Evolutionary conservation across 2,797 vertebrate species (phyloP), one percentile per base, ranked within the genome.

Genomic region (Labeo calbasu): DNA sequence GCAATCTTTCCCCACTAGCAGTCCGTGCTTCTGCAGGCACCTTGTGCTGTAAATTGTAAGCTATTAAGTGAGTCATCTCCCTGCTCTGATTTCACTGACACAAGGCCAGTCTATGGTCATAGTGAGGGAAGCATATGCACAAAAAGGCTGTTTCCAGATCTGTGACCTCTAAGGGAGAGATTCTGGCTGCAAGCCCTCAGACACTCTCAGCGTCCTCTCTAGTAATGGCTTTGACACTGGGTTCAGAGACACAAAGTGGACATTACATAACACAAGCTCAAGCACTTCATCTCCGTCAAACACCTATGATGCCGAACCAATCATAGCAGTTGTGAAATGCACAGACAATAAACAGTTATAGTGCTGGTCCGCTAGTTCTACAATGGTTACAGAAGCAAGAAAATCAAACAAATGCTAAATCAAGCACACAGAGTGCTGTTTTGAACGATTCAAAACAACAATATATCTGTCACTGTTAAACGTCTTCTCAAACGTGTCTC

Each of bases 221-320:
- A 57, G 84, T 89, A 89, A 89, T 86, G 88, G 86, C 86, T 87
- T 86, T 87, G 84, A 89, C 86, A 86, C 79, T 28, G 61, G 77
- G 88, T 88, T 86, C 88, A 89, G 71, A 78, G 76, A 89, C 82
- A 87, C 82, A 89, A 87, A 81, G 82, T 46, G 68, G 76, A 87
- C 66, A 83, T 87, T 83, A 73, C 59, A 77, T 84, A 86, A 86
- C 70, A 66, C 63, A 36, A 86, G 53, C 63, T 48, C 55, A 70
- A 78, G 82, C 50, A 84, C 82, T 86, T 77, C 48, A 81, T 84
- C 40, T 83, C 85, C 9, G 13, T 82, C 75, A 82, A 79, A 73
- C 75, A 75, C 65, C 51, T 83, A 83, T 78, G 40, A 59, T 77
- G 23, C 43, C 70, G 36, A 71, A 77, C 40, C 81, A 83, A 63